phyloP scores from a whole-genome alignment of 2,113 vertebrate species.

The Oxyura jamaicensis region DNA sequence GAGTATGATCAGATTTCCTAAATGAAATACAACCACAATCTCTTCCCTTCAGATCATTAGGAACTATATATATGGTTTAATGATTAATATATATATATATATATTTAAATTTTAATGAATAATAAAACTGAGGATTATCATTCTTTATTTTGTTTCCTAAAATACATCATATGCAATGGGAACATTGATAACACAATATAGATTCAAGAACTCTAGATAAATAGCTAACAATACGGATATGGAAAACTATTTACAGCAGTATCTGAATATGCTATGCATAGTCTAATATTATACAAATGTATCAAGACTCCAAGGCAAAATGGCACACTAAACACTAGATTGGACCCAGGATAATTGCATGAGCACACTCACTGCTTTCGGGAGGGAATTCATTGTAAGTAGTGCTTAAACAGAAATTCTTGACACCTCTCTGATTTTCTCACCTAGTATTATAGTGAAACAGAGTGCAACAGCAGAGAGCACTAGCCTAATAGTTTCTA shows the following conservation, averaged over 20 bases:
- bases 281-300: not conserved
- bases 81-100: not conserved
- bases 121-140: not conserved
- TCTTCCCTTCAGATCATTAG: not conserved
- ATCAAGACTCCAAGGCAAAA: not conserved
- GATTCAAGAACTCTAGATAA: not conserved
- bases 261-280: not conserved
- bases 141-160: not conserved
- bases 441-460: not conserved
- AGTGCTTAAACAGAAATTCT: fast-evolving
- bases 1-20: not conserved
- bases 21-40: not conserved
- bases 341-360: not conserved
- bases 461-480: not conserved
- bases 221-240: not conserved
- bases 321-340: not conserved
- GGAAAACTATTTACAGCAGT: not conserved
- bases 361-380: not conserved
- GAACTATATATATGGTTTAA: not conserved
- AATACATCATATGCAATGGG: not conserved
- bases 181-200: not conserved
- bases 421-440: not conserved
- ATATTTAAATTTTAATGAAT: not conserved
- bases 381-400: not conserved
- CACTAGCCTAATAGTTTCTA: not conserved